These are phyloP conservation scores for Motacilla alba DNA, from an alignment of 2,113 vertebrate genomes.

Conservation along the genomic window DNA sequence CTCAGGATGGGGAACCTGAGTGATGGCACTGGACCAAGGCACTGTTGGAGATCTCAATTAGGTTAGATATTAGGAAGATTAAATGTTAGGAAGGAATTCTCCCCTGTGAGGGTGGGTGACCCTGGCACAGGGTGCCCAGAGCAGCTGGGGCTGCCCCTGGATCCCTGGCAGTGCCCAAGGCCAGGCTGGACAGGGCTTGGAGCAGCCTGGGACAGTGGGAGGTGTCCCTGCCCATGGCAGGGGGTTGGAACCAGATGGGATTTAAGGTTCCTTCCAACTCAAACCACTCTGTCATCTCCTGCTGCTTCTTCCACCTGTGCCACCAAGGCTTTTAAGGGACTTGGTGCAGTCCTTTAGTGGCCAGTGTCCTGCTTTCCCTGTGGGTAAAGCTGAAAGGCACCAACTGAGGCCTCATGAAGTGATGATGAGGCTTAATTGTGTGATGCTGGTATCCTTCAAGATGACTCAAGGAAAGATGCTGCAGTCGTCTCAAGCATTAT, in stretches of 20 bases:
- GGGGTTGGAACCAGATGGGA: neutral
- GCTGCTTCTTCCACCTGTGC: neutral
- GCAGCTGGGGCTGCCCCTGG: neutral
- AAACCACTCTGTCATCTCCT: neutral
- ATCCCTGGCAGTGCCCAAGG: neutral
- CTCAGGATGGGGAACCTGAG: neutral
- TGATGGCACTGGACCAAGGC: neutral
- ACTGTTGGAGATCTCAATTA: neutral
- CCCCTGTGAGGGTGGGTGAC: neutral
- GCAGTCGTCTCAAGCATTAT: neutral
- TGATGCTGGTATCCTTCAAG: neutral
- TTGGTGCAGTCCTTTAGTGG: neutral
- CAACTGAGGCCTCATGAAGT: neutral
- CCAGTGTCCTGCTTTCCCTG: neutral
- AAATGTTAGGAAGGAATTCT: neutral
- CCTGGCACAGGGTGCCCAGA: neutral
- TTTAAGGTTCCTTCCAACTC: neutral
- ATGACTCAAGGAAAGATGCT: neutral
- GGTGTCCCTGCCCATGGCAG: neutral
- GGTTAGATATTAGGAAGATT: neutral
- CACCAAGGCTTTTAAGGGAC: neutral
- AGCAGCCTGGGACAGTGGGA: neutral
- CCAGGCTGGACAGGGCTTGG: neutral
- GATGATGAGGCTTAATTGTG: neutral
- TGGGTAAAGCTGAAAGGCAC: constrained; percentile 2